Conservation (phyloP, 2,113 vertebrate genomes). For the Rhynchomys soricoides region DNA sequence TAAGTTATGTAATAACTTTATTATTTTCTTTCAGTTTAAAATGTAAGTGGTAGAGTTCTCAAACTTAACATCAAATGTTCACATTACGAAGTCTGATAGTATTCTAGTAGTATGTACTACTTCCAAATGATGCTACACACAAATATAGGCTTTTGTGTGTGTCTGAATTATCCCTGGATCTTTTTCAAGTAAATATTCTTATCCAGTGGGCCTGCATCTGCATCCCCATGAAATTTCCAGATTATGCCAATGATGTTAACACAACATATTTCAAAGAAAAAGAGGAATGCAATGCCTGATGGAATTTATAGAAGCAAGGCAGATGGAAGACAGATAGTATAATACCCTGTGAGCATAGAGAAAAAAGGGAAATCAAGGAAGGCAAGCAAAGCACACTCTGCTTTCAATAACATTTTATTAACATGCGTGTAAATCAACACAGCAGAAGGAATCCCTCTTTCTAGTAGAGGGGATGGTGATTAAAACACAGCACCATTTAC, state of each 20-base stretch:
- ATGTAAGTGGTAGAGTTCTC: neutral
- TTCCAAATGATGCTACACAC: neutral
- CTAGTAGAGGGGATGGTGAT: neutral
- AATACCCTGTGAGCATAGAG: neutral
- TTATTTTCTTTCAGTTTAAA: slow-evolving; percentile 25
- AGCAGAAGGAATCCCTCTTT: neutral
- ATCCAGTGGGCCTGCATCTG: neutral
- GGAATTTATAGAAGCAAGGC: neutral
- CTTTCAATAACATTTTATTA: neutral
- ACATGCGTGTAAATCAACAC: neutral
- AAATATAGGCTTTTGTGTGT: neutral
- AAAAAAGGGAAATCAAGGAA: neutral
- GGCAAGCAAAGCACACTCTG: neutral
- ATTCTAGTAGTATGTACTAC: neutral
- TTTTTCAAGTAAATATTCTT: neutral
- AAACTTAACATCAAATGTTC: neutral
- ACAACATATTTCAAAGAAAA: neutral
- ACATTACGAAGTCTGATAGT: neutral
- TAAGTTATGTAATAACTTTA: neutral
- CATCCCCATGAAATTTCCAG: neutral
- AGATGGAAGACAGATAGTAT: slow-evolving; percentile 18
- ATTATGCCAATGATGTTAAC: neutral
- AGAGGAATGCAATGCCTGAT: neutral
- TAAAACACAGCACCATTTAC: slow-evolving; percentile 10
- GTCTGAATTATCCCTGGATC: neutral